Evolutionary conservation across 2,113 vertebrate genomes (phyloP).

Genomic region (Odocoileus virginianus): DNA sequence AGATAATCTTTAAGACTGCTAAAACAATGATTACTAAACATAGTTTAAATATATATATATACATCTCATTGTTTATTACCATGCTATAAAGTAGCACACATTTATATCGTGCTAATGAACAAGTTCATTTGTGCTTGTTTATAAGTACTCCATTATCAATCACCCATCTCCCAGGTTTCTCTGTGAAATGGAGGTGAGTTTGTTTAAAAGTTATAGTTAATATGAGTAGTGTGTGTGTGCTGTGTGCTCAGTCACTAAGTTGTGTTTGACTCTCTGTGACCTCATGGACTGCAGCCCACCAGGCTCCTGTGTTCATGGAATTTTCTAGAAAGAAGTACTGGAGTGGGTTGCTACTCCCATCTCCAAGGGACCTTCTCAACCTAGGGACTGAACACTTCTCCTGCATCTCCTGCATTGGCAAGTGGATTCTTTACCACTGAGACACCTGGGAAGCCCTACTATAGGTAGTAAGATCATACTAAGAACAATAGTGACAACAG

Average conservation of each 20-base stretch:
- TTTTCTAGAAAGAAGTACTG: background rate
- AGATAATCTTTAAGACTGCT: background rate
- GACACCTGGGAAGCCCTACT: background rate
- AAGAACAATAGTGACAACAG: background rate
- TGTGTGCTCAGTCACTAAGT: background rate
- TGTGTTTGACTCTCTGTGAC: background rate
- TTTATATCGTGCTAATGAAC: background rate
- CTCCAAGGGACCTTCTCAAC: background rate
- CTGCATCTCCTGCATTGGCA: background rate
- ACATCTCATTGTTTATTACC: background rate
- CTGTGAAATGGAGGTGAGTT: background rate
- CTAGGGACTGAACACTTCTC: background rate
- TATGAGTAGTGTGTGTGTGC: background rate
- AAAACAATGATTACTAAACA: background rate
- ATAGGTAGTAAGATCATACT: background rate
- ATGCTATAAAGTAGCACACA: background rate
- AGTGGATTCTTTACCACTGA: background rate
- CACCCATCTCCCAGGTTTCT: background rate
- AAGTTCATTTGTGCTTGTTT: background rate
- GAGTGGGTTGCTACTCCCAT: background rate
- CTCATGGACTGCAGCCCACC: background rate
- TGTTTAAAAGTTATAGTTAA: background rate
- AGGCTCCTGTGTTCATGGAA: background rate
- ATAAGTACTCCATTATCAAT: background rate
- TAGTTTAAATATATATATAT: background rate